These are phyloP conservation scores for Empis stercorea DNA, from an alignment of 2,888 invertebrate genomes.

Conservation along the genomic window DNA sequence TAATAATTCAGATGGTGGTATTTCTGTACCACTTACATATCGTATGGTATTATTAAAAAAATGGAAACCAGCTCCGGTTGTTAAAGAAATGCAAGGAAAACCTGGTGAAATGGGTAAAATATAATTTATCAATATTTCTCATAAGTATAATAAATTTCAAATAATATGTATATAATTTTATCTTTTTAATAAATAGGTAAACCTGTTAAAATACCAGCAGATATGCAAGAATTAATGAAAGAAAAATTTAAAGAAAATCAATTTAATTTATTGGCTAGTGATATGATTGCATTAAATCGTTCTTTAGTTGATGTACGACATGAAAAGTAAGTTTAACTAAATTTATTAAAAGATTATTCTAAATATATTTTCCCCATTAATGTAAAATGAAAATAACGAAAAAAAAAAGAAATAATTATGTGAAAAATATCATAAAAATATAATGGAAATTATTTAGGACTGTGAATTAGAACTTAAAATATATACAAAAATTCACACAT, in stretches of 20 bases:
- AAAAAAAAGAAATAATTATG: background rate
- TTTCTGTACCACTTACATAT: constrained; percentile 31
- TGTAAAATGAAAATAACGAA: background rate
- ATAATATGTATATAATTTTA: background rate
- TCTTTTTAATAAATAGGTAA: constrained; percentile 44
- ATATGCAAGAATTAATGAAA: constrained; percentile 77
- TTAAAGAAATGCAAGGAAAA: constrained; percentile 50
- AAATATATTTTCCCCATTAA: too few species aligned
- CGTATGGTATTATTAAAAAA: constrained; percentile 41
- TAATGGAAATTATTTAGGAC: background rate
- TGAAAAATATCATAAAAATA: background rate
- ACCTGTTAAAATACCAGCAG: constrained; percentile 79
- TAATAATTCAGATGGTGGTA: constrained; percentile 23
- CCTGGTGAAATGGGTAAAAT: constrained; percentile 80
- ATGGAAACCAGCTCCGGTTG: constrained; percentile 62
- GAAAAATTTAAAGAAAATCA: constrained; percentile 97
- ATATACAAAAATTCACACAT: background rate
- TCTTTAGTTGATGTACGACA: constrained; percentile 88
- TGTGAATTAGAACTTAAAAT: background rate
- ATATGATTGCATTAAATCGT: constrained; percentile 92
- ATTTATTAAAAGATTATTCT: too few species aligned
- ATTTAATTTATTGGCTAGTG: constrained; percentile 95
- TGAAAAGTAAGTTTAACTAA: constrained; percentile 56
- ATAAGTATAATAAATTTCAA: too few species aligned
- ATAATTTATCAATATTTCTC: background rate